Percentiles rank a stretch among this genome's conserved stretches.
phyloP scores from a whole-genome alignment of 2,888 invertebrate species.

The Synergus umbraculus region DNA sequence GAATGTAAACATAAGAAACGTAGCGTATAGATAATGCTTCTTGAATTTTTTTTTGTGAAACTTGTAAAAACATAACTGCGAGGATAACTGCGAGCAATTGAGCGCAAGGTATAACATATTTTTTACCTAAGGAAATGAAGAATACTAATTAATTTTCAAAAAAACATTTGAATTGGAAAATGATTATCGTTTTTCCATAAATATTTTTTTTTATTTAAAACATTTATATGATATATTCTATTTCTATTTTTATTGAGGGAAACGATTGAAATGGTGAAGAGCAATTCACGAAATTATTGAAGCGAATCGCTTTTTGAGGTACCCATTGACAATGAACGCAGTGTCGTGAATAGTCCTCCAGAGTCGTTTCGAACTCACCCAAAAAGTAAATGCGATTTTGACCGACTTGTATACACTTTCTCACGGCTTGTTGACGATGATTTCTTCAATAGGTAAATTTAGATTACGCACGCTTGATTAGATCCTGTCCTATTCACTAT shows the following conservation, averaged over 20 bases:
- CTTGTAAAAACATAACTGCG: not conserved
- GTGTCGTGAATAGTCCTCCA: constrained; percentile 24
- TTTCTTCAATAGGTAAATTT: constrained; percentile 42
- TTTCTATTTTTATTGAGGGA: not conserved
- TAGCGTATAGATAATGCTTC: not conserved
- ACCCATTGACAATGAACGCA: constrained; percentile 36
- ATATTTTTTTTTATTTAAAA: too few species aligned
- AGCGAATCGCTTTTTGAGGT: constrained; percentile 34
- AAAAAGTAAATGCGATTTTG: constrained; percentile 43
- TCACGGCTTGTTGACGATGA: constrained; percentile 36
- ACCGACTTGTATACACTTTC: constrained; percentile 12
- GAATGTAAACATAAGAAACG: not conserved
- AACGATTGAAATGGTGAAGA: constrained; percentile 17
- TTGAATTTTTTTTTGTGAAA: not conserved
- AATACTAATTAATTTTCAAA: too few species aligned
- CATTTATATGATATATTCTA: too few species aligned
- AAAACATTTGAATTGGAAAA: too few species aligned
- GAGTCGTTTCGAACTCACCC: constrained; percentile 22
- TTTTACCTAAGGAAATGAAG: not conserved
- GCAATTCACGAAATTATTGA: constrained; percentile 25
- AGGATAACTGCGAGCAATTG: not conserved
- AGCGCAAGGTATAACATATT: not conserved
- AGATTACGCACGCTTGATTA: constrained; percentile 42
- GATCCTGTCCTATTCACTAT: constrained; percentile 6
- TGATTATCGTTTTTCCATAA: too few species aligned